A percentile compares a stretch with the other conserved stretches of the same genome.
Evolutionary conservation across 2,888 invertebrate species (phyloP).

Genomic region (Cancer borealis): DNA sequence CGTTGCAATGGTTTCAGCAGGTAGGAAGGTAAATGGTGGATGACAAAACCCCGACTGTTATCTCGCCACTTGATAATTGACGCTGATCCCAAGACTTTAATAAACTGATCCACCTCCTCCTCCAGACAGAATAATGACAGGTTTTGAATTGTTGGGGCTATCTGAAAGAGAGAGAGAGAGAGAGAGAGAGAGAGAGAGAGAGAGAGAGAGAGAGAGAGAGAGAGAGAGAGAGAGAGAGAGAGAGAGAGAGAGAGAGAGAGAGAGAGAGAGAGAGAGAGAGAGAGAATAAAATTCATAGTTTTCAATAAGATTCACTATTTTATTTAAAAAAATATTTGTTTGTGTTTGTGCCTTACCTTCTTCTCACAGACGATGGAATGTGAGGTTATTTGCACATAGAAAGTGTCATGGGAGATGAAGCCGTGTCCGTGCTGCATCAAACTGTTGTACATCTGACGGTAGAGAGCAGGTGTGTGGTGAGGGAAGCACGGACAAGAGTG

Average conservation of each 20-base stretch:
- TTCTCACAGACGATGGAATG: too few species aligned
- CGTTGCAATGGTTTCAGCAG: neutral
- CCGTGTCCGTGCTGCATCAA: neutral
- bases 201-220: too few species aligned
- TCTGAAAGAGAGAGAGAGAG: neutral
- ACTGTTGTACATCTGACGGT: slow-evolving; percentile 14
- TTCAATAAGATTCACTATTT: too few species aligned
- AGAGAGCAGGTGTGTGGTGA: neutral
- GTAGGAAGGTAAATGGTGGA: neutral
- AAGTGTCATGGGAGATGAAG: neutral
- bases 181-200: too few species aligned
- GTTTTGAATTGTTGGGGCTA: too few species aligned
- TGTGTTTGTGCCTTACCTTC: too few species aligned
- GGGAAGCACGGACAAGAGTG: too few species aligned
- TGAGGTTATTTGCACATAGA: neutral
- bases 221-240: too few species aligned
- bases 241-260: too few species aligned
- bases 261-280: too few species aligned
- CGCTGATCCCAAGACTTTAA: neutral
- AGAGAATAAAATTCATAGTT: too few species aligned
- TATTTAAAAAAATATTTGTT: too few species aligned
- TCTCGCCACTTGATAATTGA: neutral
- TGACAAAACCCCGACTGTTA: neutral
- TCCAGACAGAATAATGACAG: neutral
- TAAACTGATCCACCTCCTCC: neutral